Evolutionary conservation across 2,113 vertebrate species (phyloP).

Genomic region (Gasterosteus aculeatus): DNA sequence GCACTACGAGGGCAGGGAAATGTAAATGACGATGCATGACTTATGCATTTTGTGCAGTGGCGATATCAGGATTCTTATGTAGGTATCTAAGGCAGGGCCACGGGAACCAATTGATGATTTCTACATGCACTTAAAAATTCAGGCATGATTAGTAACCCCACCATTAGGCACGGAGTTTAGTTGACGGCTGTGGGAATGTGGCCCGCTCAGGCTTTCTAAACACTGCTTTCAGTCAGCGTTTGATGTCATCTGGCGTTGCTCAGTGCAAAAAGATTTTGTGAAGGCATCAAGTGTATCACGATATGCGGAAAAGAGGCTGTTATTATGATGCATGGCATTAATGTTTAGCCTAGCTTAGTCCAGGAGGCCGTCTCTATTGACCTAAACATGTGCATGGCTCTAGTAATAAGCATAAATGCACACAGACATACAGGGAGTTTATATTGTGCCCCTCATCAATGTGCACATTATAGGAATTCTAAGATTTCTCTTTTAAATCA

Average conservation of each 20-base stretch:
- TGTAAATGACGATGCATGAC: neutral
- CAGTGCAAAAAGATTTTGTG: neutral
- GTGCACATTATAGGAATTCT: conserved; percentile 1
- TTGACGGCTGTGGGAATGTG: neutral
- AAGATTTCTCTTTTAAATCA: conserved; percentile 27
- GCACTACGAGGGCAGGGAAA: neutral
- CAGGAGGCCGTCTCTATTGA: conserved; percentile 12
- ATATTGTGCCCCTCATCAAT: neutral
- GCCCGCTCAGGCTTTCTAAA: neutral
- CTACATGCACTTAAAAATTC: conserved; percentile 9
- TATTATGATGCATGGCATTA: conserved; percentile 47
- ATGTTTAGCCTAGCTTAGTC: neutral
- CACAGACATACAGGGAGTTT: conserved; percentile 15
- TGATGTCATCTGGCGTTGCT: conserved; percentile 1
- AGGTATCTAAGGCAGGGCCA: neutral
- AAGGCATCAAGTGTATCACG: conserved; percentile 1
- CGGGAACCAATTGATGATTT: conserved; percentile 2
- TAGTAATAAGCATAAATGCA: conserved; percentile 8
- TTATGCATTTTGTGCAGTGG: neutral
- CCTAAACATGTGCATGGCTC: conserved; percentile 35
- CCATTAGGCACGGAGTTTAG: neutral
- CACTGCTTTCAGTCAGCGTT: conserved; percentile 5
- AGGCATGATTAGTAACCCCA: neutral
- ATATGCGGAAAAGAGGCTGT: neutral
- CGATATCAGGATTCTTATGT: neutral